Base-by-base conservation (phyloP, 2,797 vertebrate genomes). In the Melanotaenia pygmaea region DNA sequence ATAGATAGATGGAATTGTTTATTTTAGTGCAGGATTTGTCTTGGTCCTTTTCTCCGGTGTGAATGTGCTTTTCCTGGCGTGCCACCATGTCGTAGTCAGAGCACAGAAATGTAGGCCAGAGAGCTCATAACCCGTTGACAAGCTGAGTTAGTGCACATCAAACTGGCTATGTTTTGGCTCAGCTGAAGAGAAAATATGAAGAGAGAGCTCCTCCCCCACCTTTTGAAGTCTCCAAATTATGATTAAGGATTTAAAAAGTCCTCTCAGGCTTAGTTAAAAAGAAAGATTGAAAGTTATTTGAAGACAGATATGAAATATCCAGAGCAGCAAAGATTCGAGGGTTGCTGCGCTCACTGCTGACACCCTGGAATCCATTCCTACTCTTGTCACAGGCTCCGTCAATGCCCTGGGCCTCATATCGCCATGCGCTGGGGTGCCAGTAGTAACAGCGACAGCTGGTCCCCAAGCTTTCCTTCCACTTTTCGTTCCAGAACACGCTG, bases 391-490 rank as follows among this genome's bases (percentile, higher is more conserved):
- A 82, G 72, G 72, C 63, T 77, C 82, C 73, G 67, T 80, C 70
- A 70, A 70, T 47, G 69, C 81, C 79, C 72, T 5, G 1, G 78
- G 89, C 86, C 80, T 84, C 74, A 40, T 34, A 70, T 81, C 57
- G 71, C 79, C 76, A 64, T 35, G 59, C 81, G n/a, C 78, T 62
- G 75, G 58, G 79, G 89, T 87, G 86, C 75, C 74, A 59, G 86
- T 79, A 87, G 86, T 88, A 63, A 80, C 81, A 71, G 75, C 61
- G 87, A 91, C 93, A 94, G 93, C 92, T 94, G 93, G 87, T 92
- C 83, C 76, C 85, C 74, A 76, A 70, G 84, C 74, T 83, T 73
- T 74, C 83, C 80, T 88, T 87, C 81, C 81, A 56, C 72, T 82
- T 76, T 76, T 13, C 18, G 66, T 89, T 88, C 83, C 87, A 69